Evolutionary conservation across 2,113 vertebrate genomes (phyloP).

Genomic region (Siniperca chuatsi): DNA sequence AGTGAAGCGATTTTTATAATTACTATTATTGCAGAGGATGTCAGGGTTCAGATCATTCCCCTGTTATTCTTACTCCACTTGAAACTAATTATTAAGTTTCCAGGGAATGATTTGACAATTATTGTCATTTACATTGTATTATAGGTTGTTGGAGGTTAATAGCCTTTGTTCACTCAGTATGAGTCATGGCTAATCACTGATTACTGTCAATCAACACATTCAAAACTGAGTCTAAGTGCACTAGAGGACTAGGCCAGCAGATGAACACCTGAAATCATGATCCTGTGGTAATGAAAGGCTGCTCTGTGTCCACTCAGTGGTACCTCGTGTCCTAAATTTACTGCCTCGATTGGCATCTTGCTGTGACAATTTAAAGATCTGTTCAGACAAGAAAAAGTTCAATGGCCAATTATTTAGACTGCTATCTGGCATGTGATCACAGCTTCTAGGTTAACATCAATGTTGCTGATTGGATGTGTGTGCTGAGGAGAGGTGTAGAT

Average conservation of each 20-base stretch:
- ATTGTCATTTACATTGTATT: constrained; percentile 1
- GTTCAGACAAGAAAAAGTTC: background rate
- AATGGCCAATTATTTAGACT: background rate
- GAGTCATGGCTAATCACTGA: constrained; percentile 32
- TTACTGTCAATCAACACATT: constrained; percentile 5
- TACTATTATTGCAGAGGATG: background rate
- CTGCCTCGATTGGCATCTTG: background rate
- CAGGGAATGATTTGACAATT: constrained; percentile 6
- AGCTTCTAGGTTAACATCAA: background rate
- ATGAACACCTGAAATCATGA: constrained; percentile 23
- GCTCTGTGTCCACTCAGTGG: background rate
- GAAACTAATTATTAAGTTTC: constrained; percentile 3
- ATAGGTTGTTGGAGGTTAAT: constrained; percentile 3
- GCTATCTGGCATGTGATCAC: background rate
- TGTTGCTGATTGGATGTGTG: background rate
- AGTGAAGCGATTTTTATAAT: background rate
- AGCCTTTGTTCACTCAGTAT: constrained; percentile 17
- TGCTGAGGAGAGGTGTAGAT: background rate
- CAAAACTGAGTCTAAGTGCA: background rate
- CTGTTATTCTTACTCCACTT: constrained; percentile 3
- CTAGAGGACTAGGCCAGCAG: background rate
- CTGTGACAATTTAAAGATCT: constrained; percentile 1
- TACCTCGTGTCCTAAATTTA: background rate
- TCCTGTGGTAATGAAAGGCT: constrained; percentile 12
- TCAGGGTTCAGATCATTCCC: background rate